Base-by-base conservation (phyloP, 1,140 invertebrate genomes). In the Drosophila serrata region DNA sequence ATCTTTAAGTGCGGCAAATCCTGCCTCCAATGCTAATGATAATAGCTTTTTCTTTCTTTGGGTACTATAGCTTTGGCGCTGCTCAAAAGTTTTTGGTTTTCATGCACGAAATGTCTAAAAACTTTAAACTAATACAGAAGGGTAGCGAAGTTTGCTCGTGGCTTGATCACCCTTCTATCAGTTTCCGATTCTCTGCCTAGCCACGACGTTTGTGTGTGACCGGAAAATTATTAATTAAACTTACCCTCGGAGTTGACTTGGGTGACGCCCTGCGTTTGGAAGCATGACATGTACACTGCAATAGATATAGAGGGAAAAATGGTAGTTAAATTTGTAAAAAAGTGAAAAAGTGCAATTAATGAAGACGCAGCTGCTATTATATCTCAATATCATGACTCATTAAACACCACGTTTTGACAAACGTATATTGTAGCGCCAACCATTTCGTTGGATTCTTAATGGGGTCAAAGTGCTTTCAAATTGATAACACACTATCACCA, bases 211-310 rank as follows among this genome's bases (percentile, higher is more conserved):
- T 53, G 24, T 60, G 68, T 61, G 77, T 65, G 75, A 64, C 63
- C 70, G 78, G 70, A 67, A 92, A 92, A 90, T 91, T 85, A 85
- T 88, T 91, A 91, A 88, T 88, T 91, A 82, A 91, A 91, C 91
- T 92, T 92, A 92, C 91, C 87, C 61, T 92, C 88, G 24, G 78
- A 72, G 82, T 92, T 92, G 72, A 92, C 79, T 85, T 90, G 67
- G 74, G 69, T 79, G 53, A 70, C 77, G 64, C 69, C 65, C 61
- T 82, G 74, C 56, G 69, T 57, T 63, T 92, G 87, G 55, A 88
- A 82, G 39, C 62, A 84, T 48, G 69, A 70, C 56, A 86, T 76
- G 48, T 91, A 86, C 53, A 79, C 87, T 92, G 78, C 58, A 92
- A 90, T 39, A 55, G 45, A 64, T 59, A 75, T 17, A 68, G n/a